Evolutionary conservation across 2,888 invertebrate species (phyloP), one percentile per base, ranked within the genome.

Genomic region (Agrenia bidenticulata): DNA sequence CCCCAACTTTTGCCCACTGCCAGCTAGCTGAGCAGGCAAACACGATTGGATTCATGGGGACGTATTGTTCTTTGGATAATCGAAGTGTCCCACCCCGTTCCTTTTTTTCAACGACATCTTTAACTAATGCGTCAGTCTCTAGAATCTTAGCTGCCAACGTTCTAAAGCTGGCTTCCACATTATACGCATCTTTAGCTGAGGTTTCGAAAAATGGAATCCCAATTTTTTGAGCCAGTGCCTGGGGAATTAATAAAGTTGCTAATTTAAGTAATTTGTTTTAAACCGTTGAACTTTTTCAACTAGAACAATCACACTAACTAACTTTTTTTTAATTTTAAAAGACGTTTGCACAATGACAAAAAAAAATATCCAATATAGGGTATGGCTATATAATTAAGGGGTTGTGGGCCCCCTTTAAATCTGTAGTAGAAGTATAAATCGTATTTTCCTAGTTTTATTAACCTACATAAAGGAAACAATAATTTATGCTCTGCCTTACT

Each of bases 131-230:
- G 2, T 73, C 73, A 50, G 61, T 67, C 50, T 75, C 75, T 15
- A 75, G 59, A 39, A 75, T 73, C 45, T 67, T 69, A 42, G 73
- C 75, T 15, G 71, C 70, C 19, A 75, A 50, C 11, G 70, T 70
- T 17, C 75, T 86, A 81, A 95, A 95, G 1, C 94, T 94, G 77
- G 88, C 87, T 39, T 89, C 87, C 0, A 95, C 94, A 80, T 95
- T 95, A 66, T 87, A 89, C 17, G 93, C 89, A 77, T 88, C 90
- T 80, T 94, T 94, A 0, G 95, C 94, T 23, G 94, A 94, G 0
- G 95, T 94, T 81, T 94, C 94, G 64, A 93, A 90, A 78, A 89
- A 87, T 0, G 91, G 89, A 19, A 73, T 61, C 0, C 56, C 58
- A 11, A 70, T 17, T 55, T 64, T 65, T 42, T 73, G 70, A 24